A percentile compares a stretch with the other conserved stretches of the same genome.
Conservation (phyloP, 2,888 invertebrate species). For the Caenorhabditis panamensis region DNA sequence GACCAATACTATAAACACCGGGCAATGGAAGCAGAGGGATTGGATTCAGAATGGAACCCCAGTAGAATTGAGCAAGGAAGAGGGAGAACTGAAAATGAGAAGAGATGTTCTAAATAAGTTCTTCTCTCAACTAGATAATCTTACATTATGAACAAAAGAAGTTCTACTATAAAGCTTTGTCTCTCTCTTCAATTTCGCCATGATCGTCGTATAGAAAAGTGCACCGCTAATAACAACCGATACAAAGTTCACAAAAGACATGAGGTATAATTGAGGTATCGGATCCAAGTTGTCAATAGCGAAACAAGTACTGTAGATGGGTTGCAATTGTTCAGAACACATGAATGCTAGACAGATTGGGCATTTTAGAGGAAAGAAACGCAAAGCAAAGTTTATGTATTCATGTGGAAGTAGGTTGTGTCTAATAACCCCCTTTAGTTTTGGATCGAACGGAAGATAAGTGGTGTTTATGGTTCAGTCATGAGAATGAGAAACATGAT, state of each 20-base stretch:
- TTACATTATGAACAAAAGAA: constrained; percentile 24
- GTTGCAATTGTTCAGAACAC: not conserved
- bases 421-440: no score
- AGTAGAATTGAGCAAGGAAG: constrained; percentile 40
- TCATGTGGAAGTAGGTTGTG: no score
- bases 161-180: not conserved
- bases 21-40: constrained; percentile 35
- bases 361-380: no score
- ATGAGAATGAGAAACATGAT: no score
- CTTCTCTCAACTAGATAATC: not conserved
- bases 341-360: not conserved
- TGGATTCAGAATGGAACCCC: constrained; percentile 36
- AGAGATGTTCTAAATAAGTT: not conserved
- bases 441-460: no score
- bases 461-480: no score
- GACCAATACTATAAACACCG: constrained; percentile 24
- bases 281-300: not conserved
- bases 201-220: not conserved
- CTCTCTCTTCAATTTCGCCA: not conserved
- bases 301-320: not conserved
- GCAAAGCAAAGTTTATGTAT: no score
- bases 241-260: not conserved
- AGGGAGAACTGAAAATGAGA: constrained; percentile 45
- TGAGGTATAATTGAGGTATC: not conserved
- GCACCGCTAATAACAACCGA: no score